phyloP scores from a whole-genome alignment of 1,140 invertebrate species.

The Drosophila kepulauana region DNA sequence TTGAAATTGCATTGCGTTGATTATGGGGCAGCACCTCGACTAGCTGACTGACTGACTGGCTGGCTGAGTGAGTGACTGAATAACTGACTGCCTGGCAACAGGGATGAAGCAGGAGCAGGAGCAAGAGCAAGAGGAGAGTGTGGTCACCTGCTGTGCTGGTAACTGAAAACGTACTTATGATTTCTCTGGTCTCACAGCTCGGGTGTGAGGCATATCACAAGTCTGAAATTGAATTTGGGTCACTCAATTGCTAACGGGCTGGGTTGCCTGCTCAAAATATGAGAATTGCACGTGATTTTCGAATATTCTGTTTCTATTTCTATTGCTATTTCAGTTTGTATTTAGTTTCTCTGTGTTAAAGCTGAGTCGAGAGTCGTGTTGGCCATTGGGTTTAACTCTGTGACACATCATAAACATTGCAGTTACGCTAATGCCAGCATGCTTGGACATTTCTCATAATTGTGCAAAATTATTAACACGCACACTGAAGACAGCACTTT shows the following conservation, averaged over 20 bases:
- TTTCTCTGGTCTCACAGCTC: slow-evolving; percentile 17
- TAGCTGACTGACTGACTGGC: not conserved
- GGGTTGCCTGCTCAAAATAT: slow-evolving; percentile 25
- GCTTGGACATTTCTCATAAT: slow-evolving; percentile 39
- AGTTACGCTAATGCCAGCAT: slow-evolving; percentile 32
- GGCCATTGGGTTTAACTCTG: slow-evolving; percentile 15
- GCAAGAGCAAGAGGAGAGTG: too few species aligned
- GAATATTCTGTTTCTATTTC: not conserved
- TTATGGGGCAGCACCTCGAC: slow-evolving; percentile 68
- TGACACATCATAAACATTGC: slow-evolving; percentile 1
- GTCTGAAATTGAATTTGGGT: slow-evolving; percentile 77
- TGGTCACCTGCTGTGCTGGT: slow-evolving; percentile 73
- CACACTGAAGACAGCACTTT: slow-evolving; percentile 46
- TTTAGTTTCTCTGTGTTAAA: slow-evolving; percentile 1
- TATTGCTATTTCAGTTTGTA: too few species aligned
- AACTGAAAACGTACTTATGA: slow-evolving; percentile 82
- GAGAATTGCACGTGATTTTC: slow-evolving; percentile 42
- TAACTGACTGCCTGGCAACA: slow-evolving; percentile 6
- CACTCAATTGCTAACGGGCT: slow-evolving; percentile 59
- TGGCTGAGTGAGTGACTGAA: not conserved
- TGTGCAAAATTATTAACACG: slow-evolving; percentile 60
- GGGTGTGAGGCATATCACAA: slow-evolving; percentile 30
- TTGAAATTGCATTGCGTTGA: slow-evolving; percentile 83
- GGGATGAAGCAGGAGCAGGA: not conserved
- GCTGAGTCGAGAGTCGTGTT: not conserved